Conservation (phyloP, 2,113 vertebrate genomes). For the Ranitomeya variabilis region DNA sequence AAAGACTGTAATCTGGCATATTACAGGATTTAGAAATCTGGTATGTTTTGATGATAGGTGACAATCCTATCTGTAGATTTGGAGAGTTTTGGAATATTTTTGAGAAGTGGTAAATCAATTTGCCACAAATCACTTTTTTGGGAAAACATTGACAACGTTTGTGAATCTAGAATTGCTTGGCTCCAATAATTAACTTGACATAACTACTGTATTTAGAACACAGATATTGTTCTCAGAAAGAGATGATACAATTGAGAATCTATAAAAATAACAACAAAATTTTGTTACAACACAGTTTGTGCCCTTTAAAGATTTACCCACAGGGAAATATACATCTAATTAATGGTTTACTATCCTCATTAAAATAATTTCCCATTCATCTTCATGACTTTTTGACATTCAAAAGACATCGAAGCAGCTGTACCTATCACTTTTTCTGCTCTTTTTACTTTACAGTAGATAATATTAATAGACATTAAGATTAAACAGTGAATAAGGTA, state of each 20-base stretch:
- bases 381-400: slow-evolving; percentile 47
- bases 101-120: too few species aligned
- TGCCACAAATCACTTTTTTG: too few species aligned
- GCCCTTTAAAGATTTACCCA: slow-evolving; percentile 40
- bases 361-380: slow-evolving; percentile 42
- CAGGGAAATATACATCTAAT: slow-evolving; percentile 41
- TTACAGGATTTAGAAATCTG: too few species aligned
- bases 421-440: neutral
- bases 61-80: too few species aligned
- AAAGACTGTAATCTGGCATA: too few species aligned
- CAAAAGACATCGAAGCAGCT: slow-evolving; percentile 49
- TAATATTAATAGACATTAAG: slow-evolving; percentile 17
- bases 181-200: neutral
- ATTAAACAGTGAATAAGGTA: slow-evolving; percentile 14
- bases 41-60: too few species aligned
- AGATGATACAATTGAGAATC: neutral
- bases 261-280: neutral
- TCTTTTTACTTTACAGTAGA: slow-evolving; percentile 14
- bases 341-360: slow-evolving; percentile 39
- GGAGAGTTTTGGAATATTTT: too few species aligned
- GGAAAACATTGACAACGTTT: too few species aligned
- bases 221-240: neutral
- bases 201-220: neutral
- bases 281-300: slow-evolving; percentile 29
- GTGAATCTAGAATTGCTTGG: too few species aligned